phyloP scores from a whole-genome alignment of 2,797 vertebrate species.

The Silurus lanzhouensis region DNA sequence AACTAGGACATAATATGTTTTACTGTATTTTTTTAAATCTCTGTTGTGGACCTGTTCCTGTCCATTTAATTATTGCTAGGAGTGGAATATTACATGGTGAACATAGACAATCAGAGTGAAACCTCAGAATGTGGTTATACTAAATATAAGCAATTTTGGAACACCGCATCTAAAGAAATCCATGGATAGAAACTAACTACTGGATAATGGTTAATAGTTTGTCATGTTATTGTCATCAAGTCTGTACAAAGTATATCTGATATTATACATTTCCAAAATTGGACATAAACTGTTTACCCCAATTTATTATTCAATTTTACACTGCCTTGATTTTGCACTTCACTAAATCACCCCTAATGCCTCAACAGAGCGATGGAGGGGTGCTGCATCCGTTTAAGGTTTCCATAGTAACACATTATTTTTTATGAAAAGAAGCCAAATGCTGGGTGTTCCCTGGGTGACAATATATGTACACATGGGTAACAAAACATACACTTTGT shows the following conservation, averaged over 20 bases:
- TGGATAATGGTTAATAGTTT: not conserved
- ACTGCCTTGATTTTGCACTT: not conserved
- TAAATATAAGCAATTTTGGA: not conserved
- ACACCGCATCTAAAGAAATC: not conserved
- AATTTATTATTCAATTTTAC: not conserved
- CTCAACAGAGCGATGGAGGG: slow-evolving; percentile 50
- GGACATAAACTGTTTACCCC: too few relatives aligned
- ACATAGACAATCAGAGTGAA: not conserved
- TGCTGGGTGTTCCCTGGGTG: slow-evolving; percentile 51
- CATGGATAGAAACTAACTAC: not conserved
- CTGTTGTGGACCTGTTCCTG: not conserved
- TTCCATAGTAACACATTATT: slow-evolving; percentile 69
- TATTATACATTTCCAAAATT: too few relatives aligned
- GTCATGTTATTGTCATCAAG: not conserved
- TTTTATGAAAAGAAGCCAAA: slow-evolving; percentile 55
- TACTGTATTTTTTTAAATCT: too few relatives aligned
- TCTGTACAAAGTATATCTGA: too few relatives aligned
- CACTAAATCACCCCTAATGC: slow-evolving; percentile 31
- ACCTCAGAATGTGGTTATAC: not conserved
- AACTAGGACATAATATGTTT: too few relatives aligned
- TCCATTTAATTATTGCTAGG: not conserved
- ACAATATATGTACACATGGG: slow-evolving; percentile 7
- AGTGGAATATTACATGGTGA: not conserved
- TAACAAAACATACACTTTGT: not conserved
- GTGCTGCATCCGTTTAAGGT: slow-evolving; percentile 63